Conservation (phyloP, 2,888 invertebrate species). For the Therioaphis trifolii region DNA sequence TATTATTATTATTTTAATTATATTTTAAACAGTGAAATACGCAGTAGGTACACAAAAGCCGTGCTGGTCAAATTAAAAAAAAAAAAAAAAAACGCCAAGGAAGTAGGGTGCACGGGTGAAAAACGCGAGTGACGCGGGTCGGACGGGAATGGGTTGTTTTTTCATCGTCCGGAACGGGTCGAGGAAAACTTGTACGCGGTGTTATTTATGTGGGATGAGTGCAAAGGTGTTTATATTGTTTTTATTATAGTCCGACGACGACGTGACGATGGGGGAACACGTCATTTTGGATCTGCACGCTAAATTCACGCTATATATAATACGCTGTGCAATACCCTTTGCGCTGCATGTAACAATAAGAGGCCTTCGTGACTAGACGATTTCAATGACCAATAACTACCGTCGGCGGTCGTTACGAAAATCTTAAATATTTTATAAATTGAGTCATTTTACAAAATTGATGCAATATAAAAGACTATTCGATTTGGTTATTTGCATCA, state of each 20-base stretch:
- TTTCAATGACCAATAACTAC: constrained; percentile 47
- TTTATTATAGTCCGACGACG: background rate
- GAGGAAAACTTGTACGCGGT: background rate
- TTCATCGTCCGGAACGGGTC: background rate
- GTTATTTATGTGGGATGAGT: constrained; percentile 9
- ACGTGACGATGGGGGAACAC: background rate
- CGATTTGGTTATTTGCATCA: background rate
- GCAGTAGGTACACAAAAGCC: background rate
- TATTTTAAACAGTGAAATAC: background rate
- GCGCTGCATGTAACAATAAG: background rate
- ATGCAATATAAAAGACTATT: background rate
- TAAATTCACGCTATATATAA: constrained; percentile 31
- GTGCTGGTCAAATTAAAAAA: background rate
- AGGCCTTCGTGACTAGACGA: constrained; percentile 40
- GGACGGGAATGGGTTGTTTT: background rate
- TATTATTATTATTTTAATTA: background rate
- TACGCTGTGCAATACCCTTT: constrained; percentile 16
- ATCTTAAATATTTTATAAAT: constrained; percentile 34
- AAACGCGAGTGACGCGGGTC: background rate
- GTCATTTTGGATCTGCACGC: constrained; percentile 36
- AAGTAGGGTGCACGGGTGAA: background rate
- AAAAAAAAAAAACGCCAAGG: background rate
- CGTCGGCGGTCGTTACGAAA: constrained; percentile 14
- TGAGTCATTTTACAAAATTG: constrained; percentile 27
- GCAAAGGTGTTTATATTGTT: background rate